Base-by-base conservation (phyloP, 2,888 invertebrate species). In the Sinelater perroti region DNA sequence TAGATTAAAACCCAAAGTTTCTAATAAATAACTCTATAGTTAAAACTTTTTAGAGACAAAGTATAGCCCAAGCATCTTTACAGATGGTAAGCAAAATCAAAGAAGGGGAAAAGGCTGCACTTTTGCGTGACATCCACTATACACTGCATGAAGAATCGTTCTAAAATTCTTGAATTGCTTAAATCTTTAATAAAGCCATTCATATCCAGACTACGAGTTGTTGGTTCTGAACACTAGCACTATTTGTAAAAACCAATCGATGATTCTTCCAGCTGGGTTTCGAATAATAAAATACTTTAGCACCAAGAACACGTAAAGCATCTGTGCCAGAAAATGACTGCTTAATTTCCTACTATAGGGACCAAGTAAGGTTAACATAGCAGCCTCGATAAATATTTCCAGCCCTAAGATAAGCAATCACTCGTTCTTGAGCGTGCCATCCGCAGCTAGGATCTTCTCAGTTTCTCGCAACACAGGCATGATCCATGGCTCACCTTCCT, bases 261-360 rank as follows among this genome's bases (percentile, higher is more conserved):
- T 99, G 98, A 78, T 98, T 98, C 75, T 94, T 96, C 98, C 98
- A 99, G 5, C 97, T 96, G 13, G 98, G 99, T 67, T 84, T 85
- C 2, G 97, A 95, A 66, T 91, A 91, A 78, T 95, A 97, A 72
- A 90, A 89, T 1, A 86, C 84, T 55, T 81, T 84, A 65, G 86
- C 87, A 28, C 85, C 85, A 35, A 92, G 78, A 56, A 90, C 83
- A 62, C 95, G 84, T 18, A 99, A 81, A 33, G 93, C 90, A 16
- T 98, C 98, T 1, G 98, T 98, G 2, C 99, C 99, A 31, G 97
- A 97, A 3, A 98, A 79, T 1, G 90, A 85, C 81, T 99, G 99
- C 6, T 67, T 86, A 82, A 52, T 89, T 88, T 71, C 90, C 86
- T 8, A 82, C 77, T 18, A 97, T 78, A 5, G 88, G 83, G 81